Conservation (phyloP, 2,113 vertebrate genomes). For the Orycteropus afer region DNA sequence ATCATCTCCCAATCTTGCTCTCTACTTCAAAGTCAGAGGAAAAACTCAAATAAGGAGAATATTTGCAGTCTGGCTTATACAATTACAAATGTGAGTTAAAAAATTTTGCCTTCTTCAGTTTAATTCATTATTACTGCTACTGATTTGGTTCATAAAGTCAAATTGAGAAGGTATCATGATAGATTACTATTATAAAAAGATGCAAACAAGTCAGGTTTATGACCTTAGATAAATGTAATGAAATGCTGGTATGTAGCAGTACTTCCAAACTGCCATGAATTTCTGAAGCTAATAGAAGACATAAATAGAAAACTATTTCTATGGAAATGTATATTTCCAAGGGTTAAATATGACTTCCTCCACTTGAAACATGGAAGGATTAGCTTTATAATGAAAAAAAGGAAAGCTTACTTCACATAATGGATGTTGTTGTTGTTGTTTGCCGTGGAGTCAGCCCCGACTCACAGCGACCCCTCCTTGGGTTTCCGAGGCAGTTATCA, state of each 20-base stretch:
- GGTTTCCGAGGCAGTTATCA: no score
- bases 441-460: no score
- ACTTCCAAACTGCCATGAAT: neutral
- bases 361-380: neutral
- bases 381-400: slow-evolving; percentile 37
- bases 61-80: neutral
- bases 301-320: slow-evolving; percentile 13
- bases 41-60: neutral
- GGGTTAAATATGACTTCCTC: neutral
- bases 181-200: neutral
- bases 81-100: neutral
- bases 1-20: neutral
- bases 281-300: neutral
- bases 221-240: neutral
- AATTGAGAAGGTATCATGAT: neutral
- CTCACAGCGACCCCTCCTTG: no score
- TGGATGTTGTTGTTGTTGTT: neutral
- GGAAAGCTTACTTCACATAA: neutral
- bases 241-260: neutral
- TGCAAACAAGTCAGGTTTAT: neutral
- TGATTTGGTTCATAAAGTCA: slow-evolving; percentile 11
- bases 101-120: neutral
- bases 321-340: neutral
- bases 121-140: neutral
- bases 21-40: slow-evolving; percentile 1